phyloP scores from a whole-genome alignment of 2,113 vertebrate genomes.

The Ailurus styani region DNA sequence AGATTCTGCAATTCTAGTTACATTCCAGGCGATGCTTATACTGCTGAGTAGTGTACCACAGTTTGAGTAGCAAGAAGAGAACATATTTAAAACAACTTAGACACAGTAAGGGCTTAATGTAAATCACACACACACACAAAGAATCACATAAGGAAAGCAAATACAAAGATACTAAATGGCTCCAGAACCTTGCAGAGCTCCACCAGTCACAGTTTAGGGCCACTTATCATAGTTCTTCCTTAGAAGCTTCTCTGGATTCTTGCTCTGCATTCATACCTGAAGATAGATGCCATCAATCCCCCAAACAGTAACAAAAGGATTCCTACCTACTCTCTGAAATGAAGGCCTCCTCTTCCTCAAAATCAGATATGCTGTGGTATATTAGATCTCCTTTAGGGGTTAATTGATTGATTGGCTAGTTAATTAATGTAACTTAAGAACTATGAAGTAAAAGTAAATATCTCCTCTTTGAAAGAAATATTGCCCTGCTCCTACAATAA shows the following conservation, averaged over 20 bases:
- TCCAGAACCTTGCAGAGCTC: background rate
- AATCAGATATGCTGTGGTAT: background rate
- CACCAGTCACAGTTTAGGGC: background rate
- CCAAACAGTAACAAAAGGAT: background rate
- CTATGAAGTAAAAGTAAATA: background rate
- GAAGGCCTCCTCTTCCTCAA: background rate
- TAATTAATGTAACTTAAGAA: background rate
- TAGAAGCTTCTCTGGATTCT: background rate
- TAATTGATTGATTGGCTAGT: background rate
- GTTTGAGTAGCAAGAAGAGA: background rate
- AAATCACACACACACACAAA: background rate
- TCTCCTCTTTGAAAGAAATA: background rate
- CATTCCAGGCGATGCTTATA: background rate
- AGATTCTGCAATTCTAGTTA: background rate
- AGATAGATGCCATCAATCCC: background rate
- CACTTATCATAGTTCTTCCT: background rate
- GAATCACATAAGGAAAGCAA: background rate
- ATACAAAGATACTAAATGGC: background rate
- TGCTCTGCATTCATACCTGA: background rate
- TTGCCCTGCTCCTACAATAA: background rate
- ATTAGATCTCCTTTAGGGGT: background rate
- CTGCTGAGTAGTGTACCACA: background rate
- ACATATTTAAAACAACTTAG: background rate
- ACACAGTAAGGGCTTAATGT: background rate
- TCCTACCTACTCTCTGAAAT: background rate